Percentiles rank a stretch among this genome's conserved stretches.
Evolutionary conservation across 2,888 invertebrate species (phyloP).

Genomic region (Aplocera efformata): DNA sequence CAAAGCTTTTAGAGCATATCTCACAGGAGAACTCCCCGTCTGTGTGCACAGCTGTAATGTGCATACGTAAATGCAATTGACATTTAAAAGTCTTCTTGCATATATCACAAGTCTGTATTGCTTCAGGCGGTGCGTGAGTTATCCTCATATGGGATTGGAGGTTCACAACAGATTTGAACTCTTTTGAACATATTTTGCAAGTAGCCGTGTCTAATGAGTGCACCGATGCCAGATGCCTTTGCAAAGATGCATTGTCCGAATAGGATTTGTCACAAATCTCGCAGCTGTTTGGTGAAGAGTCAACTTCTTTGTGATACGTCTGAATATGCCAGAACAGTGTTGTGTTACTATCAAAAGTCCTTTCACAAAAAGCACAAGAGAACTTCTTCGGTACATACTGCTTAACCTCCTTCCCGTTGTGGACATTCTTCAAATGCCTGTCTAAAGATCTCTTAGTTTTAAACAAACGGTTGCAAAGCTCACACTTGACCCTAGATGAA

Average conservation of each 20-base stretch:
- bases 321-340: slow-evolving; percentile 37
- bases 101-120: slow-evolving; percentile 33
- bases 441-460: slow-evolving; percentile 29
- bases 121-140: slow-evolving; percentile 45
- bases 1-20: slow-evolving; percentile 39
- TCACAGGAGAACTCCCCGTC: slow-evolving; percentile 35
- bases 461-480: slow-evolving; percentile 22
- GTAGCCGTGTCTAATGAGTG: slow-evolving; percentile 34
- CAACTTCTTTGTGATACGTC: slow-evolving; percentile 23
- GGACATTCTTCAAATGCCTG: slow-evolving; percentile 26
- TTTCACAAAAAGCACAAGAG: slow-evolving; percentile 21
- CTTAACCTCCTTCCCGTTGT: slow-evolving; percentile 12
- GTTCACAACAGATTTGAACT: slow-evolving; percentile 36
- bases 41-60: slow-evolving; percentile 40
- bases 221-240: slow-evolving; percentile 37
- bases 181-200: slow-evolving; percentile 40
- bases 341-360: slow-evolving; percentile 30
- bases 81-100: slow-evolving; percentile 46
- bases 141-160: slow-evolving; percentile 40
- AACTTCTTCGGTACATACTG: slow-evolving; percentile 8
- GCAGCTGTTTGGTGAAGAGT: slow-evolving; percentile 13
- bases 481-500: slow-evolving; percentile 18
- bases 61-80: slow-evolving; percentile 39
- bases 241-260: slow-evolving; percentile 31
- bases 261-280: slow-evolving; percentile 34